Base-by-base conservation (phyloP, 2,888 invertebrate genomes). In the Drosophila phalerata region DNA sequence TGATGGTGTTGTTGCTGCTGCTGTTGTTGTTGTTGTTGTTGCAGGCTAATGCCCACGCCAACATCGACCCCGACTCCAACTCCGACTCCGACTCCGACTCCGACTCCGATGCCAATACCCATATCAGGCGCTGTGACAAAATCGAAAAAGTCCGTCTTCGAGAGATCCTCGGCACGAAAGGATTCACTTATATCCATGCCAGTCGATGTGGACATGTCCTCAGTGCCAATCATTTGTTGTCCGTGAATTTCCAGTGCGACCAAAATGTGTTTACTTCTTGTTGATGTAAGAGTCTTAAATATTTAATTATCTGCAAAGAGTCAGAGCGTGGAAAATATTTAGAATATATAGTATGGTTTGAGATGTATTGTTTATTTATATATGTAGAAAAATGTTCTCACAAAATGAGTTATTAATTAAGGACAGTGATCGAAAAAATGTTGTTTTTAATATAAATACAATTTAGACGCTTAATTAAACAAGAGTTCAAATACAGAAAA, bases 141-240 rank as follows among this genome's bases (percentile, higher is more conserved):
- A 93, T 97, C 97, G 93, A 97, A 97, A 94, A 97, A 97, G 93
- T 97, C 97, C 82, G 97, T 96, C 93, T 97, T 97, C 88, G 96
- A 95, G 93, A 97, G 94, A 93, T 97, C 97, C 93, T 96, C 96
- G 92, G 96, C 95, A 83, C 95, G 94, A 93, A 95, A 95, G 85
- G 95, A 94, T 94, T 97, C 96, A 93, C 96, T 96, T 93, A 97
- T 95, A 94, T 96, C 97, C 97, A 97, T 97, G 94, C 92, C 92
- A 86, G 92, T 90, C 83, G 92, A 91, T 85, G 92, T 91, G 85
- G 92, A 92, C 91, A 92, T 92, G 81, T 92, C 92, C 90, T 92
- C 92, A 71, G 92, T 92, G 85, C 92, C 92, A 85, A 92, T 92
- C 92, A 92, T 92, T 89, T 79, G 88, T 66, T 85, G 82, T 65